These are phyloP conservation scores for Abramis brama DNA, from an alignment of 2,113 vertebrate species.

Conservation along the genomic window DNA sequence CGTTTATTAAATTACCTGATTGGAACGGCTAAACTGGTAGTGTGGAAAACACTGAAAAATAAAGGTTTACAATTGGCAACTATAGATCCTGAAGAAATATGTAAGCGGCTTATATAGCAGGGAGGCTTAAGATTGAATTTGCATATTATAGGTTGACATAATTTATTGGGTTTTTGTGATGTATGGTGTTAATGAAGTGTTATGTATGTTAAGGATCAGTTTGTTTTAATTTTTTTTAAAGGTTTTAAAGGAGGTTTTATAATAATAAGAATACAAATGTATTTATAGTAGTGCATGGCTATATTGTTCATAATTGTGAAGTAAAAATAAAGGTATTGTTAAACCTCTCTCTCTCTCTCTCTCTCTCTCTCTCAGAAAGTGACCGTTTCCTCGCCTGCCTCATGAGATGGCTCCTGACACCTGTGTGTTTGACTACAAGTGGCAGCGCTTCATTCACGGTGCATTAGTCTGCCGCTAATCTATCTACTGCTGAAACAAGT, in stretches of 20 bases:
- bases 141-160: background rate
- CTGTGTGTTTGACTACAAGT: conserved; percentile 36
- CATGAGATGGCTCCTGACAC: conserved; percentile 13
- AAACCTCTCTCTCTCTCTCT: too few species aligned
- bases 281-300: too few species aligned
- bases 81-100: background rate
- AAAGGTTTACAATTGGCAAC: background rate
- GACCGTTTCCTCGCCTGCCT: background rate
- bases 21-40: too few species aligned
- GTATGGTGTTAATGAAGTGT: too few species aligned
- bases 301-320: too few species aligned
- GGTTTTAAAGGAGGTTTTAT: too few species aligned
- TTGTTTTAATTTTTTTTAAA: too few species aligned
- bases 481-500: conserved; percentile 60
- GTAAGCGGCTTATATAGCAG: background rate
- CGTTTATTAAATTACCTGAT: too few species aligned
- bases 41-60: background rate
- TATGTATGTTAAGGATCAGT: too few species aligned
- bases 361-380: background rate
- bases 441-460: background rate
- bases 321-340: too few species aligned
- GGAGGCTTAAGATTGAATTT: background rate
- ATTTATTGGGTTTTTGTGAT: too few species aligned
- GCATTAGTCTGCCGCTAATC: conserved; percentile 51
- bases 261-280: too few species aligned